phyloP scores from a whole-genome alignment of 2,113 vertebrate species.

The Parus major region DNA sequence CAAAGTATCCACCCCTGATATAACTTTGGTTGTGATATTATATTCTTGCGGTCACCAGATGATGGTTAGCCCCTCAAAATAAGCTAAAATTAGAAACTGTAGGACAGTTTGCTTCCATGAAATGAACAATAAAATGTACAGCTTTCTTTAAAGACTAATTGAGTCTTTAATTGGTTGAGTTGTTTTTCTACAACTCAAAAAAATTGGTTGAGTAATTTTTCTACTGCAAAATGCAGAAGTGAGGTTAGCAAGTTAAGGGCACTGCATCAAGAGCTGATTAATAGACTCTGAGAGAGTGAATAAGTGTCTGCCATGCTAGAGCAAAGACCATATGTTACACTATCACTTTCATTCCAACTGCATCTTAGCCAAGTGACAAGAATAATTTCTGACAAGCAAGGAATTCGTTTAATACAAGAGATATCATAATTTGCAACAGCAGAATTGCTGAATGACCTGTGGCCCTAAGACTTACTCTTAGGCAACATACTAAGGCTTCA shows the following conservation, averaged over 20 bases:
- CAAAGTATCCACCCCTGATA: neutral
- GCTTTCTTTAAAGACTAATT: constrained; percentile 8
- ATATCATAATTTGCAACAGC: constrained; percentile 50
- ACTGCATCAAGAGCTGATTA: constrained; percentile 67
- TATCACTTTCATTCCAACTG: constrained; percentile 65
- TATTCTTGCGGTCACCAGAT: neutral
- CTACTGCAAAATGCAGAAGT: constrained; percentile 7
- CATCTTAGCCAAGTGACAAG: constrained; percentile 58
- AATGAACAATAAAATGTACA: neutral
- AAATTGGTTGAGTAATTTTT: neutral
- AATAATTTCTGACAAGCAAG: constrained; percentile 68
- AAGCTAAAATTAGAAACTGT: neutral
- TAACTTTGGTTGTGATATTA: neutral
- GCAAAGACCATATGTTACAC: constrained; percentile 72
- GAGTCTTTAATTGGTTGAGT: too few relatives aligned
- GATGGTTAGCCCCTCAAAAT: neutral
- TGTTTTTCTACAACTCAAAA: neutral
- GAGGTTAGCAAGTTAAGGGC: constrained; percentile 38
- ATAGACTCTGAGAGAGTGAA: constrained; percentile 70
- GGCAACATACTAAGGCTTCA: constrained; percentile 47
- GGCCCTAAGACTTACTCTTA: constrained; percentile 19
- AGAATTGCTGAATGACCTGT: constrained; percentile 65
- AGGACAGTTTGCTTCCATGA: neutral
- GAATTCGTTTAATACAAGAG: constrained; percentile 46
- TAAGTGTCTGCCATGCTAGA: constrained; percentile 64